Evolutionary conservation across 2,888 invertebrate genomes (phyloP), one percentile per base, ranked within the genome.

Genomic region (Tipula confusa): DNA sequence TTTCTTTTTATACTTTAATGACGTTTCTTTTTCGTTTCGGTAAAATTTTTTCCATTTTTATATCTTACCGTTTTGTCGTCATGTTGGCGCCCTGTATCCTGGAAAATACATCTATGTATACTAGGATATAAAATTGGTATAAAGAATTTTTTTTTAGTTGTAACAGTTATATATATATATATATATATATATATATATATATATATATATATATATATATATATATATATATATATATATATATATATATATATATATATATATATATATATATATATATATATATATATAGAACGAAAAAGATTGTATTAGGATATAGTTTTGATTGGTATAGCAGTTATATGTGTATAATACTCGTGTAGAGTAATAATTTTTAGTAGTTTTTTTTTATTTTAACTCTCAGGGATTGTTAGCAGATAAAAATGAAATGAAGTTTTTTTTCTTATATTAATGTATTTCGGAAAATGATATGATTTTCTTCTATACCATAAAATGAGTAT

Each of bases 61-160:
- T 64, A 64, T 64, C 24, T 64, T 36, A 82, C 82, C 33, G 24
- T 82, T 82, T 82, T 82, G 82, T 82, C 82, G 82, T 82, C 82
- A 38, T 82, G 28, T 82, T 82, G 82, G 82, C 82, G 82, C 82
- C 82, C 36, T 28, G 33, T 82, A 82, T 82, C 36, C 82, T 82
- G 36, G 24, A 64, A 64, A 64, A 64, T 24, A 9, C 24, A 15
- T 36, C 6, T 48, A 64, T 64, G n/a, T n/a, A n/a, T n/a, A n/a
- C n/a, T n/a, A 64, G 64, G 64, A 64, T 64, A 64, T 64, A 64
- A 64, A 64, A 64, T 24, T 64, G 33, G 31, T 82, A 33, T 82
- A 82, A 33, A 33, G 31, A 82, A 33, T 15, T 82, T 82, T 82
- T 82, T 80, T 7, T 29, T 33, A 31, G 9, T 33, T 24, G 1